Percentiles rank a stretch among this genome's conserved stretches.
phyloP scores from a whole-genome alignment of 2,797 vertebrate genomes.

The Lemur catta region DNA sequence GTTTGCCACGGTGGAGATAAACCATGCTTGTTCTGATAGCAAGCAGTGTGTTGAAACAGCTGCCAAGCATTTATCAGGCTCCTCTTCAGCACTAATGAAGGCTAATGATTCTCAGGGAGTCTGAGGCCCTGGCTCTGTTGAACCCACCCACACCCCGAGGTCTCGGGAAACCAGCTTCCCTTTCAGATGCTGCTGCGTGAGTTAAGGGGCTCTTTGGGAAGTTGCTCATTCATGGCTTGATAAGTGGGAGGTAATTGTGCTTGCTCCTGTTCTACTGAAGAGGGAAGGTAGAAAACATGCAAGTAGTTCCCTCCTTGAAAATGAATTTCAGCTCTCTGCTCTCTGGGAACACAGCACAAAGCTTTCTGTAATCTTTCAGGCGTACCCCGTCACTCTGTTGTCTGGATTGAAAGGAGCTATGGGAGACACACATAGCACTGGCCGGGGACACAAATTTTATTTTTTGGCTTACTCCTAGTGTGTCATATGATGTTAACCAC shows the following conservation, averaged over 20 bases:
- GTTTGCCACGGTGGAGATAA: conserved; percentile 41
- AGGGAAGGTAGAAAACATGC: not conserved
- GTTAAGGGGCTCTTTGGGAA: not conserved
- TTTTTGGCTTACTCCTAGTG: not conserved
- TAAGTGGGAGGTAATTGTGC: not conserved
- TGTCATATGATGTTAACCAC: not conserved
- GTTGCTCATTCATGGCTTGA: not conserved
- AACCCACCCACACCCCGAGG: not conserved
- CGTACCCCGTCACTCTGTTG: not conserved
- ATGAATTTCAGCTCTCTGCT: not conserved
- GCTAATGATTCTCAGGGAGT: not conserved
- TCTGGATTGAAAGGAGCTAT: not conserved
- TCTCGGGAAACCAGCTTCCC: not conserved
- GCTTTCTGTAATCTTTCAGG: not conserved
- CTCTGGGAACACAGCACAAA: accelerated
- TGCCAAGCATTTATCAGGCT: conserved; percentile 63
- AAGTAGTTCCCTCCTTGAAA: too few species aligned
- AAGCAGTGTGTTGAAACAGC: conserved; percentile 65
- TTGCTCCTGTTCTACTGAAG: not conserved
- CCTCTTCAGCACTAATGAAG: conserved; percentile 45
- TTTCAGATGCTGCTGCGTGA: not conserved
- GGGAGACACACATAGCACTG: too few species aligned
- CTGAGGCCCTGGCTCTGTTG: not conserved
- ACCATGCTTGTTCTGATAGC: not conserved
- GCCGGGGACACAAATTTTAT: not conserved